Base-by-base conservation (phyloP, 2,113 vertebrate species). In the Malaclemys terrapin region DNA sequence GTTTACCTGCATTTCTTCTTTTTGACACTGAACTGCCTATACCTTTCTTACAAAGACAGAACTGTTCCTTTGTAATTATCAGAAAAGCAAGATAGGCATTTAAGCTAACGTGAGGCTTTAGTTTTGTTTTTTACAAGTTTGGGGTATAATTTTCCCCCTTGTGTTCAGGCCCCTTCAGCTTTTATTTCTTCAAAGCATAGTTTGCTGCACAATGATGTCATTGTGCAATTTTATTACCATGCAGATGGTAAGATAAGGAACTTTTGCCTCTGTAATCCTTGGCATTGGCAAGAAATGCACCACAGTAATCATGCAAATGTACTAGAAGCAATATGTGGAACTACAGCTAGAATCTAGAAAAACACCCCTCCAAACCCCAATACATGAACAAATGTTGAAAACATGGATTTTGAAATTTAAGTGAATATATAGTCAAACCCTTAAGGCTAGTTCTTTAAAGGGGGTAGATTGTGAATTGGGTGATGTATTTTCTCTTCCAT, bases 1-100 rank as follows among this genome's bases (percentile, higher is more conserved):
- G 35, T 7, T 5, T 22, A n/a, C 27, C 83, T 54, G 85, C 3
- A 3, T 89, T 92, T 16, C 72, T 54, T 80, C 82, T 92, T 94
- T 88, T 84, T 47, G 35, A 42, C 88, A 52, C 2, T 85, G 89
- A 85, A 85, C 89, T 91, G 62, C 5, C 65, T 89, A 1, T 47
- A 16, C 84, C 50, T 89, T 80, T 78, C 95, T 89, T 82, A 86
- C 85, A 92, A 78, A 94, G 88, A 25, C 86, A n/a, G 80, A 62
- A 72, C 92, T 96, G 85, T 45, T 75, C 95, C 84, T 95, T 88
- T 93, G 13, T 93, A 97, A 96, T 97, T 93, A 95, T 17, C 92
- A 82, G 87, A 76, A 93, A 88, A 95, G 93, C 83, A 91, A 92
- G 97, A 88, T 20, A 81, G 49, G 59, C 31, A n/a, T 94, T 97